Evolutionary conservation across 1,140 invertebrate species (phyloP), one percentile per base, ranked within the genome.

Genomic region (Bombyx mori): DNA sequence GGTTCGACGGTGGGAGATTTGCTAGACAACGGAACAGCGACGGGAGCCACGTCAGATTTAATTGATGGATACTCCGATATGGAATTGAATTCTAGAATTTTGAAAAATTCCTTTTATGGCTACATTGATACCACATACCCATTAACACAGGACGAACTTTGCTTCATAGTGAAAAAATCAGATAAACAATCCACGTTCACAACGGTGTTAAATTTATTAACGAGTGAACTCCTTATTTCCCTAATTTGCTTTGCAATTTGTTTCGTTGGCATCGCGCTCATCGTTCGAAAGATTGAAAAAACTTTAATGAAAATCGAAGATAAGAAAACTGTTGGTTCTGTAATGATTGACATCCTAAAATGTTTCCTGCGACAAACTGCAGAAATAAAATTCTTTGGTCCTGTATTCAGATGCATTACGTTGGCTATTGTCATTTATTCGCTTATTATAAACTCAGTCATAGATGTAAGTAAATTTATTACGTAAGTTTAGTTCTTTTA

Each of bases 101-200:
- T 86, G 9, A 82, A 80, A 58, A 80, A 69, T 18, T 72, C 73
- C 6, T 86, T 80, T 54, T 83, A 80, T 43, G 83, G 81, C 8
- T 86, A 86, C 46, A 84, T 88, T 42, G 85, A 88, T 46, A 84
- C 80, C 4, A 86, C 80, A 0, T 85, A 84, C 52, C 83, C 83
- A 26, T 63, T 85, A 1, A 46, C 56, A 6, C 74, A 83, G 64
- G 81, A 88, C 54, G 68, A 77, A 57, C 47, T 88, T 10, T 86
- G 83, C 63, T 86, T 86, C 56, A 50, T 88, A 10, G 66, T 81
- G n/a, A 76, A 74, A 58, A 86, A 84, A 57, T 73, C 75, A 18
- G 62, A 62, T 8, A 78, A 68, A 42, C 80, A 84, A 58, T 82
- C 82, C 0, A 75, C 76, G 1, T 87, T 84, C 61, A 75, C 57